Conservation (phyloP, 2,113 vertebrate species). For the Sinocyclocheilus anshuiensis region DNA sequence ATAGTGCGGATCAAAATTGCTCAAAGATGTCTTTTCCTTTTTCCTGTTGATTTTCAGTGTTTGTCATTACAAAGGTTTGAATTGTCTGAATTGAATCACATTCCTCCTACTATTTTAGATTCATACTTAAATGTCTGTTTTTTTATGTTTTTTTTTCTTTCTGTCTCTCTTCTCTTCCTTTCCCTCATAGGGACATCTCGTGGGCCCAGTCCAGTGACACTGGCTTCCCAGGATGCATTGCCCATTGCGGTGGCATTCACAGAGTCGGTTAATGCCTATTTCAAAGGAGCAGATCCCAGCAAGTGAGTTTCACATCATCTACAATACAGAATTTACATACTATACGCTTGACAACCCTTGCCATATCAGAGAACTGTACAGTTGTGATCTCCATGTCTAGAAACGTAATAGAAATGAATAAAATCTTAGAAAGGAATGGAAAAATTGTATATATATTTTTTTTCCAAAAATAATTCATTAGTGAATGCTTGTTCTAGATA, state of each 20-base stretch:
- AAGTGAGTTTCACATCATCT: slow-evolving; percentile 86
- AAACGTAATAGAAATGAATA: background rate
- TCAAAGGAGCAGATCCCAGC: slow-evolving; percentile 97
- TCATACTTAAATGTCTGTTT: background rate
- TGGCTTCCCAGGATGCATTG: slow-evolving; percentile 90
- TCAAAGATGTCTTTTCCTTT: background rate
- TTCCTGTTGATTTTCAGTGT: background rate
- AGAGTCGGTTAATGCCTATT: slow-evolving; percentile 97
- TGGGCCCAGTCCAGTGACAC: slow-evolving; percentile 94
- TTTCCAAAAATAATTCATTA: background rate
- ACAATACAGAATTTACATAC: background rate
- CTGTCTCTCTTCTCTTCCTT: background rate
- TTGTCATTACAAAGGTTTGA: background rate
- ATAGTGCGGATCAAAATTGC: too few relatives aligned
- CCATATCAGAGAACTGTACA: background rate
- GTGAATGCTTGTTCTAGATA: background rate
- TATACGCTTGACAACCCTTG: background rate
- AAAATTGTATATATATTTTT: background rate
- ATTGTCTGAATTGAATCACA: background rate
- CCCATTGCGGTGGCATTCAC: slow-evolving; percentile 96
- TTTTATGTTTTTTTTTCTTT: background rate
- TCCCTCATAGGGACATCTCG: slow-evolving; percentile 89
- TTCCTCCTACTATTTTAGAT: background rate
- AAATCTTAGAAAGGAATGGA: background rate
- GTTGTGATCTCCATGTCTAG: background rate